Percentiles rank a stretch among this genome's conserved stretches.
Evolutionary conservation across 2,888 invertebrate genomes (phyloP).

Genomic region (Ornithoptera priamus): DNA sequence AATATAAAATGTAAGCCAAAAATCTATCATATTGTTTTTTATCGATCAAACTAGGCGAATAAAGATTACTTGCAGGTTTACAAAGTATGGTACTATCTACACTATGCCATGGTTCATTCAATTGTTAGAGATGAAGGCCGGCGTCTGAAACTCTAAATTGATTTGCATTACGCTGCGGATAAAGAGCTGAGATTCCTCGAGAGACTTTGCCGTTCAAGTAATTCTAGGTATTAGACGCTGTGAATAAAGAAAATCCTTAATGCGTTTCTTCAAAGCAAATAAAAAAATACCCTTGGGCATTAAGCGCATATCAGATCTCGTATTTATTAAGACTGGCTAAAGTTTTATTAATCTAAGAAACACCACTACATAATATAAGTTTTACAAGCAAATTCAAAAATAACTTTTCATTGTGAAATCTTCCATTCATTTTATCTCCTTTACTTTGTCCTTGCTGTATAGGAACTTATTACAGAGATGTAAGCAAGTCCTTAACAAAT

Average conservation of each 20-base stretch:
- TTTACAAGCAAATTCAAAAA: neutral
- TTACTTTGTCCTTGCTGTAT: neutral
- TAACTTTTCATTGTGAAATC: neutral
- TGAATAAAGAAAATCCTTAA: constrained; percentile 26
- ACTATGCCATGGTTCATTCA: constrained; percentile 8
- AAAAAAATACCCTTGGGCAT: constrained; percentile 2
- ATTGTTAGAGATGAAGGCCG: constrained; percentile 13
- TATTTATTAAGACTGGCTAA: constrained; percentile 3
- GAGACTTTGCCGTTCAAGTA: constrained; percentile 21
- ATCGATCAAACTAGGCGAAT: neutral
- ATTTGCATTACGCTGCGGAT: constrained; percentile 26
- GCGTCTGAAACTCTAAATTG: constrained; percentile 23
- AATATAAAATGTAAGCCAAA: no score
- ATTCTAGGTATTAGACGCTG: constrained; percentile 21
- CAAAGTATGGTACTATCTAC: constrained; percentile 6
- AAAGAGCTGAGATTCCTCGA: constrained; percentile 23
- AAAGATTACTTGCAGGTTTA: neutral
- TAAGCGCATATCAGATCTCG: neutral
- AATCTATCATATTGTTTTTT: neutral
- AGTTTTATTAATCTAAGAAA: neutral
- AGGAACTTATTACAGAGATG: no score
- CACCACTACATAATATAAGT: neutral
- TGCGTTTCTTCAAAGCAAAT: constrained; percentile 18
- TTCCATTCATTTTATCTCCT: neutral
- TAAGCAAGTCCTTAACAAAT: no score